Evolutionary conservation across 2,113 vertebrate species (phyloP).

Genomic region (Chloroceryle aenea): DNA sequence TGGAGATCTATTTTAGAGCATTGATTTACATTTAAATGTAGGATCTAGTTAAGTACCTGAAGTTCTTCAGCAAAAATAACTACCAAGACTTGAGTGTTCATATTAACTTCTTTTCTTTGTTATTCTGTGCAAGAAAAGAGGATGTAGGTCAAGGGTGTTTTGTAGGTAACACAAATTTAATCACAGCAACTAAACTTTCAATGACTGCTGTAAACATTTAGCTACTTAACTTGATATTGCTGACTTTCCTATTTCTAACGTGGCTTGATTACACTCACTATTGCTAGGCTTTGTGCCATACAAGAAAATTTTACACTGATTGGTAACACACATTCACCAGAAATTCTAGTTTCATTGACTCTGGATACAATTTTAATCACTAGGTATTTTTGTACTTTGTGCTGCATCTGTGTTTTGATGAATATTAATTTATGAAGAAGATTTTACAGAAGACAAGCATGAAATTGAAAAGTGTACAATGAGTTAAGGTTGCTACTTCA

Average conservation of each 20-base stretch:
- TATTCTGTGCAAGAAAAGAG: background rate
- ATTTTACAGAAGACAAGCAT: slow-evolving; percentile 79
- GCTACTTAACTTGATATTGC: background rate
- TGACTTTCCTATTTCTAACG: background rate
- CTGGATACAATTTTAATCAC: slow-evolving; percentile 64
- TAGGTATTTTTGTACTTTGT: slow-evolving; percentile 53
- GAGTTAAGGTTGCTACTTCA: slow-evolving; percentile 63
- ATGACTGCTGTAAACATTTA: background rate
- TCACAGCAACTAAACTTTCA: background rate
- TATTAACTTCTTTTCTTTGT: background rate
- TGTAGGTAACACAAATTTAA: background rate
- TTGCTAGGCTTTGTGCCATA: background rate
- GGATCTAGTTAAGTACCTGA: background rate
- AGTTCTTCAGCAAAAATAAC: background rate
- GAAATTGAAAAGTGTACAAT: slow-evolving; percentile 82
- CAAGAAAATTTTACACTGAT: slow-evolving; percentile 2
- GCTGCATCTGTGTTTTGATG: slow-evolving; percentile 60
- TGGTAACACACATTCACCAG: slow-evolving; percentile 5
- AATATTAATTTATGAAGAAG: slow-evolving; percentile 75
- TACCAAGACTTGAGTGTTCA: accelerated
- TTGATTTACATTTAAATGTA: background rate
- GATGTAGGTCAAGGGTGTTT: background rate
- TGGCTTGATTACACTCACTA: background rate
- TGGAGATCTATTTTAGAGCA: background rate
- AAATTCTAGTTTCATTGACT: slow-evolving; percentile 55